Percentiles rank a stretch among this genome's conserved stretches.
Evolutionary conservation across 1,140 invertebrate genomes (phyloP).

Genomic region (Vollenhovia emeryi): DNA sequence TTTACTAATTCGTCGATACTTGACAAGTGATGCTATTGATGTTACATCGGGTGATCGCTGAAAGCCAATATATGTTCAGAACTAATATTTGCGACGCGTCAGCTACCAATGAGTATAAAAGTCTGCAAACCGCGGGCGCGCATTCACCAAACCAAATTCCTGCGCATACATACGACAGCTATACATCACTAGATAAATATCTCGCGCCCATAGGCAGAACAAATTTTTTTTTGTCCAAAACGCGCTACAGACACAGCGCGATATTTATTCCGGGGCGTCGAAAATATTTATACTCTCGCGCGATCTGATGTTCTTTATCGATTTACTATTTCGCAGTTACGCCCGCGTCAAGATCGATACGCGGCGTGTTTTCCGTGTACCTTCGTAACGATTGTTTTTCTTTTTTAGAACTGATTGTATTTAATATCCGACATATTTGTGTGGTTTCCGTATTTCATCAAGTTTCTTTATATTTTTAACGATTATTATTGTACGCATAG

Average conservation of each 20-base stretch:
- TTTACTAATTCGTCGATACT: conserved; percentile 28
- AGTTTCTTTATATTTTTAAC: neutral
- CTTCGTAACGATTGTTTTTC: neutral
- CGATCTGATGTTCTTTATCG: conserved; percentile 38
- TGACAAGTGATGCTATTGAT: conserved; percentile 27
- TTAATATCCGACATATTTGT: neutral
- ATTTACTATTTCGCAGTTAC: conserved; percentile 22
- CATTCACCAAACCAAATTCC: conserved; percentile 35
- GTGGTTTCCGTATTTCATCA: neutral
- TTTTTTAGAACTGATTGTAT: neutral
- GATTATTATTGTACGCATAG: neutral
- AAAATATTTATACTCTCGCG: conserved; percentile 43
- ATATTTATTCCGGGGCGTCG: conserved; percentile 46
- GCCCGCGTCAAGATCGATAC: neutral
- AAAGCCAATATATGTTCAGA: conserved; percentile 48
- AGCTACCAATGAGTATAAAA: conserved; percentile 30
- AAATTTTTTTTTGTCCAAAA: conserved; percentile 39
- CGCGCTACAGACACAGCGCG: neutral
- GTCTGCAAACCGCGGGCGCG: conserved; percentile 19
- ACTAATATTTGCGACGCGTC: conserved; percentile 47
- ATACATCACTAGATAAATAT: conserved; percentile 53
- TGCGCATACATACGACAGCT: neutral
- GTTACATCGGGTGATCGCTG: neutral
- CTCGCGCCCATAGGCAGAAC: conserved; percentile 22
- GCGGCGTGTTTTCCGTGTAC: neutral